Evolutionary conservation across 2,888 invertebrate species (phyloP), one percentile per base, ranked within the genome.

Genomic region (Ectemnius cavifrons): DNA sequence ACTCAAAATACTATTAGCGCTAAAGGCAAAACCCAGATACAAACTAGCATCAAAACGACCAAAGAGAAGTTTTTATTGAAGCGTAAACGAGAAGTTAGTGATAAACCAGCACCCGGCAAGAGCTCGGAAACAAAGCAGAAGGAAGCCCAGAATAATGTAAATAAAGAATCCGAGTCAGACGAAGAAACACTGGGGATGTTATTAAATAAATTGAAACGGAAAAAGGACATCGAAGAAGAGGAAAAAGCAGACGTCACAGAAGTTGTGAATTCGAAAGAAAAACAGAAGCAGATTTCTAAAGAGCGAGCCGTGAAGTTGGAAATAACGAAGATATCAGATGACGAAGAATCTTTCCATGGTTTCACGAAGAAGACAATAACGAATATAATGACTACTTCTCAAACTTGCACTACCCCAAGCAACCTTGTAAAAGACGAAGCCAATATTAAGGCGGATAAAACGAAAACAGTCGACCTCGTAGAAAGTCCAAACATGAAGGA

Each of bases 141-240:
- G 18, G 64, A 63, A 58, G 27, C 59, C 13, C 81, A 78, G 86
- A 87, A 64, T 84, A 83, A 71, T 83, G 84, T 45, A 78, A 65
- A 69, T 13, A 76, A 78, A 74, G 71, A 71, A 57, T 93, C 92
- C 82, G 94, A 94, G 85, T 94, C 94, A 1, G 94, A 94, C 81
- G 94, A 94, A 83, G 94, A 94, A 86, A 94, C 94, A 11, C 84
- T 94, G 64, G 93, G 93, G 20, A 91, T 91, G 68, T 92, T 94
- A 84, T 89, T 94, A 27, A 92, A 92, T 63, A 90, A 90, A 69
- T 73, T 86, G 57, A 83, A 73, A 61, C 80, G 60, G 67, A 81
- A 76, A 60, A 81, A 79, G 58, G 79, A 74, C 5, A 56, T 70
- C 6, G 57, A 57, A 2, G 61, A 65, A 46, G 59, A 28, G 5